Percentiles rank a stretch among this genome's conserved stretches.
phyloP scores from a whole-genome alignment of 2,113 vertebrate species.

The Trachemys scripta region DNA sequence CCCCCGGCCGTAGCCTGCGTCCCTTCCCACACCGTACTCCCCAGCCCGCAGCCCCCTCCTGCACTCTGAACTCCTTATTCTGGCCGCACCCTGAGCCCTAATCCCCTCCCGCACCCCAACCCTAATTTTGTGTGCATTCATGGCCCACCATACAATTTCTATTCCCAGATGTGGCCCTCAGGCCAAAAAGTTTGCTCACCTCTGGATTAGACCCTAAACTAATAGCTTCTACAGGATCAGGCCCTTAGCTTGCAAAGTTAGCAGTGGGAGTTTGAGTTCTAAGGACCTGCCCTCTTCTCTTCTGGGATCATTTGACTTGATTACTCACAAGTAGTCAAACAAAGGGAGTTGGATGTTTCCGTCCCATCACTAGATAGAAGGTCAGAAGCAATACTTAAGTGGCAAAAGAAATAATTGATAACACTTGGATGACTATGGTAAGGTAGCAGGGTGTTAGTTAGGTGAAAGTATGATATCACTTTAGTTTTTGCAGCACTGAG shows the following conservation, averaged over 20 bases:
- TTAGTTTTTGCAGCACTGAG: background rate
- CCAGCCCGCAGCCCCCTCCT: no score
- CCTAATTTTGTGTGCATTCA: no score
- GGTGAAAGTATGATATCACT: background rate
- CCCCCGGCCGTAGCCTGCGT: no score
- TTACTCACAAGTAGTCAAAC: background rate
- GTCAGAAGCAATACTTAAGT: background rate
- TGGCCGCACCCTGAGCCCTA: no score
- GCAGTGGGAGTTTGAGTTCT: background rate
- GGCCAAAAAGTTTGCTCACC: no score
- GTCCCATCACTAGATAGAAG: background rate
- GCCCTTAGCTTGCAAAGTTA: background rate
- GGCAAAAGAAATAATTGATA: background rate
- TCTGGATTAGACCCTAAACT: background rate
- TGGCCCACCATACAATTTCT: no score
- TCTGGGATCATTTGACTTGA: background rate
- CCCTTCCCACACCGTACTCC: no score
- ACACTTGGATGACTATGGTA: background rate
- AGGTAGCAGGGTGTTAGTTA: background rate
- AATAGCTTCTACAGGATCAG: background rate
- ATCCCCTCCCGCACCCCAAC: no score
- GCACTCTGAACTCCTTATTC: no score
- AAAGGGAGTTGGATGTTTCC: background rate
- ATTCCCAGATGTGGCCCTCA: no score
- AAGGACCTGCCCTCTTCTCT: background rate